These are phyloP conservation scores for Ariopsis seemanni DNA, from an alignment of 2,113 vertebrate genomes.

Conservation along the genomic window DNA sequence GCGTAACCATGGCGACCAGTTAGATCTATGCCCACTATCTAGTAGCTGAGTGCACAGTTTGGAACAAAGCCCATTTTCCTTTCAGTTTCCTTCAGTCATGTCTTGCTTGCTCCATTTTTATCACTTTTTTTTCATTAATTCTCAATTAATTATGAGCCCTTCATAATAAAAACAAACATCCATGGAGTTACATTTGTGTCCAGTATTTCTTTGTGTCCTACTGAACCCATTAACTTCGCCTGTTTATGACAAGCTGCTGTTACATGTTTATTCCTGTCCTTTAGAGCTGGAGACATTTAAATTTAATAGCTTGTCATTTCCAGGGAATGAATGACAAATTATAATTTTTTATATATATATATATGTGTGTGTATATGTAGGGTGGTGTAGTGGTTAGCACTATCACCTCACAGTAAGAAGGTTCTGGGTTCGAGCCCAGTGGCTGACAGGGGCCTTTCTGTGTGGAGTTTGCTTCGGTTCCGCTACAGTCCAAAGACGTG, in stretches of 20 bases:
- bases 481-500: too few relatives aligned
- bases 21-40: not conserved
- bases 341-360: too few relatives aligned
- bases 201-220: not conserved
- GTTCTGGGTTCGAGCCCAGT: too few relatives aligned
- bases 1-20: slow-evolving; percentile 16
- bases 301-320: not conserved
- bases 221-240: not conserved
- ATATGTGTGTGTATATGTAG: too few relatives aligned
- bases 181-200: not conserved
- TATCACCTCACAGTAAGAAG: too few relatives aligned
- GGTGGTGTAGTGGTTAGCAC: too few relatives aligned
- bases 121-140: not conserved
- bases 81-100: not conserved
- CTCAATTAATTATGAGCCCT: not conserved
- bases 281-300: not conserved
- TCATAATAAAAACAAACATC: not conserved
- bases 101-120: not conserved
- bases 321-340: too few relatives aligned
- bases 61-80: not conserved
- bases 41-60: not conserved
- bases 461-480: too few relatives aligned
- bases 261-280: not conserved
- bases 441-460: too few relatives aligned
- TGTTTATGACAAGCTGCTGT: not conserved